Conservation (phyloP, 2,113 vertebrate genomes). For the Tragelaphus imberbis region DNA sequence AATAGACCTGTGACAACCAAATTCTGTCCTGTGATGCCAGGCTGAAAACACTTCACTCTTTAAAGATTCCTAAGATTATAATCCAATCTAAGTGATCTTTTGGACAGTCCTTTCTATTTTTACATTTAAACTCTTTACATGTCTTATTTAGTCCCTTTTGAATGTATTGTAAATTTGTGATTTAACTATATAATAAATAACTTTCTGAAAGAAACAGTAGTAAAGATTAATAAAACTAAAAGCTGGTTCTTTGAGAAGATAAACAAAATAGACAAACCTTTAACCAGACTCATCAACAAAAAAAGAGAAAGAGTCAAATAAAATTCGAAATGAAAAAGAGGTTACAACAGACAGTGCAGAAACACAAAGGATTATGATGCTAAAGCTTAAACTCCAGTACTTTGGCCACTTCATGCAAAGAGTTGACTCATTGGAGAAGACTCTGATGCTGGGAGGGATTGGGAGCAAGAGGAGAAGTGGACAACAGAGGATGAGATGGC, state of each 20-base stretch:
- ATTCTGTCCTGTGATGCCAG: neutral
- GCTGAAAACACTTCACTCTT: neutral
- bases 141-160: neutral
- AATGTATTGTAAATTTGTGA: neutral
- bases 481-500: too few species aligned
- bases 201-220: neutral
- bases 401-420: too few species aligned
- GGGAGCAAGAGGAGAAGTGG: too few species aligned
- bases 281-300: neutral
- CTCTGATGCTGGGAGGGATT: too few species aligned
- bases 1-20: conserved; percentile 62
- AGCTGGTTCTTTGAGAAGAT: neutral
- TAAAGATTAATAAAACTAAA: neutral
- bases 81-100: neutral
- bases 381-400: too few species aligned
- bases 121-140: neutral
- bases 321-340: neutral
- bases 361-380: neutral
- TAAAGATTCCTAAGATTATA: neutral
- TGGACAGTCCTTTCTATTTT: neutral
- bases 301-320: neutral
- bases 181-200: conserved; percentile 45
- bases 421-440: too few species aligned
- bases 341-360: neutral
- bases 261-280: neutral